Base-by-base conservation (phyloP, 2,797 vertebrate genomes). In the Enteromius fasciolatus region DNA sequence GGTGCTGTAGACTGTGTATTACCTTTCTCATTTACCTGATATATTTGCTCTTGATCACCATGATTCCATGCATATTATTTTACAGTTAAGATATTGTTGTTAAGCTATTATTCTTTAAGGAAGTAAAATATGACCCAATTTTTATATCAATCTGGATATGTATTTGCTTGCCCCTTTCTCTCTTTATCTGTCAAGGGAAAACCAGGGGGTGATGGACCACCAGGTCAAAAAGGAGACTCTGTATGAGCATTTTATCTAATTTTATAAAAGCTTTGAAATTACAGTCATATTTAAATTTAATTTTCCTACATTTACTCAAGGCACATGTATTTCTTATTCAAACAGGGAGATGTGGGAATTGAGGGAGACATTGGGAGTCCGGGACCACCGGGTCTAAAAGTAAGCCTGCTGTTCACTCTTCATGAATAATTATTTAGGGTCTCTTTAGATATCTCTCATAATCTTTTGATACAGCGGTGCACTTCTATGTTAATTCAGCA, bases 311-410 rank as follows among this genome's bases (percentile, higher is more conserved):
- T 67, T 44, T 1, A 6, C 25, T 14, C 39, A 6, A 28, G 59
- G 8, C 50, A 23, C 17, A 20, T 11, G 17, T 72, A 23, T 72
- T n/a, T 76, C 14, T 52, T 36, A 66, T 44, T 57, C 25, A 44
- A 86, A 28, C 81, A 95, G 95, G 94, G 94, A 18, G 84, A 85
- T 81, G 25, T 17, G 31, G 95, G 94, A 68, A 86, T 91, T 84
- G 92, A 94, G 84, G 95, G 94, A 17, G 88, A 90, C 0, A 93
- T 94, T 54, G 95, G 95, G 33, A 87, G 91, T 81, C 92, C 92
- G 23, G 94, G 95, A 82, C 87, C 88, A 9, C 67, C 81, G 50
- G 95, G 95, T 88, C 74, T 87, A 44, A 85, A 91, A 73, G 95
- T 95, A 92, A 91, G 91, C 73, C 25, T 41, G 28, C 14, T 1